Conservation (phyloP, 92 coral and sea anemone genomes). For the Phymanthus crucifer region DNA sequence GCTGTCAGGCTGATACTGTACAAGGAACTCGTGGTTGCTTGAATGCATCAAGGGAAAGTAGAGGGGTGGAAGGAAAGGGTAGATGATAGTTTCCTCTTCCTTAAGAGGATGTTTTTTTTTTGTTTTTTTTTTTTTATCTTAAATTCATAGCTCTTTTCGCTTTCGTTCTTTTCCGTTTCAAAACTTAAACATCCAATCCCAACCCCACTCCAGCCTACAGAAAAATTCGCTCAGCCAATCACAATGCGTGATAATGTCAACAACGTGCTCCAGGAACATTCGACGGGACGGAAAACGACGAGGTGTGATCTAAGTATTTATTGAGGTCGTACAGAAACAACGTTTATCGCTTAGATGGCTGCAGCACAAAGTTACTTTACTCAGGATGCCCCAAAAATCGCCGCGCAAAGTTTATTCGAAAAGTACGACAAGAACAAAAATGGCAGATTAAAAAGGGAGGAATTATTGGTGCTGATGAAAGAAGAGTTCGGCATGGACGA, state of each 20-base stretch:
- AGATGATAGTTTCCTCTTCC: too few relatives aligned
- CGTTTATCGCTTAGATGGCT: constrained; percentile 6
- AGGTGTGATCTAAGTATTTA: constrained; percentile 13
- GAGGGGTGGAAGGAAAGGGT: too few relatives aligned
- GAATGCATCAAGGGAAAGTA: too few relatives aligned
- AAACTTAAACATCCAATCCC: not conserved
- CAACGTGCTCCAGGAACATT: not conserved
- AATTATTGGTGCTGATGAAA: constrained; percentile 44
- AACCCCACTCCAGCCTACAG: constrained; percentile 3
- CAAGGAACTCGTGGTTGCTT: too few relatives aligned
- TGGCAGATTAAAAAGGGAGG: constrained; percentile 61
- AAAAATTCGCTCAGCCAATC: constrained; percentile 12
- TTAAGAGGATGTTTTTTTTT: too few relatives aligned
- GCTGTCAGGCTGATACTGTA: too few relatives aligned
- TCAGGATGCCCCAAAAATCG: constrained; percentile 64
- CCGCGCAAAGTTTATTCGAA: constrained; percentile 65
- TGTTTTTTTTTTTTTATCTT: too few relatives aligned
- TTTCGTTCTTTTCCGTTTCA: not conserved
- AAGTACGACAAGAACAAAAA: constrained; percentile 77
- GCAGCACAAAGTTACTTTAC: constrained; percentile 58
- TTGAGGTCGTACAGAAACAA: not conserved
- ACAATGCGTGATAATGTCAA: constrained; percentile 20
- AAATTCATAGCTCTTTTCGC: too few relatives aligned
- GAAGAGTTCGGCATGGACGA: constrained; percentile 53
- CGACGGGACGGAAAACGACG: not conserved